phyloP scores from a whole-genome alignment of 2,797 vertebrate species.

The Remorina albescens region DNA sequence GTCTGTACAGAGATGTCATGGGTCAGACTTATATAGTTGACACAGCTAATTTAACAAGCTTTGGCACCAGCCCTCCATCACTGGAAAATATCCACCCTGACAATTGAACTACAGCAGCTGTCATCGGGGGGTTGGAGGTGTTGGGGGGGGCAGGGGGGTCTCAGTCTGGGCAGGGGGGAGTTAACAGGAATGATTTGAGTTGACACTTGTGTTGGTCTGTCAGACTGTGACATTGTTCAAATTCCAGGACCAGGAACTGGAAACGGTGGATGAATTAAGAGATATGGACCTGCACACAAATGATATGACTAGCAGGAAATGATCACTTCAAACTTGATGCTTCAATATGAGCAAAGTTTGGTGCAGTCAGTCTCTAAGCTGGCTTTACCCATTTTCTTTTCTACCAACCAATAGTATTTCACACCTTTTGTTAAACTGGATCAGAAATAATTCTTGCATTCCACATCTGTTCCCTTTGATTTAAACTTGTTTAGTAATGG shows the following conservation, averaged over 20 bases:
- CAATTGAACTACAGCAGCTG: constrained; percentile 66
- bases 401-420: neutral
- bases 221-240: constrained; percentile 18
- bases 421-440: neutral
- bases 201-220: constrained; percentile 56
- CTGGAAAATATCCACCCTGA: constrained; percentile 46
- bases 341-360: no score
- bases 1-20: constrained; percentile 20
- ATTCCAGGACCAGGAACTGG: constrained; percentile 26
- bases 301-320: neutral
- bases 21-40: constrained; percentile 51
- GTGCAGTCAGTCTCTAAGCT: no score
- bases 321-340: neutral
- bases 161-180: constrained; percentile 34
- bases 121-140: constrained; percentile 49
- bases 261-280: neutral
- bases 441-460: neutral
- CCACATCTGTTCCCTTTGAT: neutral
- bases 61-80: constrained; percentile 41
- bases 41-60: constrained; percentile 42
- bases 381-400: no score
- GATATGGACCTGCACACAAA: neutral
- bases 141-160: neutral
- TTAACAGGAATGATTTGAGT: constrained; percentile 29
- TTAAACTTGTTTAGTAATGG: neutral